Percentiles rank a stretch among this genome's conserved stretches.
Evolutionary conservation across 2,888 invertebrate species (phyloP).

Genomic region (Margaritifera margaritifera): DNA sequence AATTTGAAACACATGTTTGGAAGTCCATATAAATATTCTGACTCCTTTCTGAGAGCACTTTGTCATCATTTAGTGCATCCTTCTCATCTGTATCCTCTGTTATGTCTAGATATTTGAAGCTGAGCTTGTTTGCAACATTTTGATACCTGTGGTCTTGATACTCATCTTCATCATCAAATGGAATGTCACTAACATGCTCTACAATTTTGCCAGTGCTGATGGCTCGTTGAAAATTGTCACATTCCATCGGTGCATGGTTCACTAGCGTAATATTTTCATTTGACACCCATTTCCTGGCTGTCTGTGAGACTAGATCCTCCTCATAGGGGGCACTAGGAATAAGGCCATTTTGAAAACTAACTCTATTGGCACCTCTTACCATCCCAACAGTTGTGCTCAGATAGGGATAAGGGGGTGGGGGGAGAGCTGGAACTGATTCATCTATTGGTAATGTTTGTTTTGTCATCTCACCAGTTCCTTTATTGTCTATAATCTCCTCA

Average conservation of each 20-base stretch:
- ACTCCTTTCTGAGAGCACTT: background rate
- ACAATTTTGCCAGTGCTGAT: too few relatives aligned
- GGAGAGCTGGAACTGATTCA: too few relatives aligned
- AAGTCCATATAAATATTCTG: constrained; percentile 19
- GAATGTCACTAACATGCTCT: too few relatives aligned
- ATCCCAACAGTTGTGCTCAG: too few relatives aligned
- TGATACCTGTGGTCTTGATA: too few relatives aligned
- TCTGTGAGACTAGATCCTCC: constrained; percentile 25
- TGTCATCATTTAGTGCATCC: background rate
- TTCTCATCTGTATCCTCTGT: constrained; percentile 6
- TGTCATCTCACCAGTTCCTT: constrained; percentile 5
- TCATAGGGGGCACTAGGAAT: constrained; percentile 36
- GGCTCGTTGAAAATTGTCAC: too few relatives aligned
- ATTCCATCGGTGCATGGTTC: too few relatives aligned
- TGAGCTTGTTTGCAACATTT: too few relatives aligned
- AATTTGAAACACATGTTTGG: background rate
- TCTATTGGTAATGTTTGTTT: background rate
- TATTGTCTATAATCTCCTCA: constrained; percentile 42
- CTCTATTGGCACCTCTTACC: too few relatives aligned
- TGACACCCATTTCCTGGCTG: constrained; percentile 20
- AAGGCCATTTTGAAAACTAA: constrained; percentile 1
- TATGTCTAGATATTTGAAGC: too few relatives aligned
- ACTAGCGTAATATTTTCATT: constrained; percentile 23
- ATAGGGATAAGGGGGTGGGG: too few relatives aligned
- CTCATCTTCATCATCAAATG: too few relatives aligned